Evolutionary conservation across 2,113 vertebrate genomes (phyloP).

Genomic region (pig (Sus scrofa)): T2T-Sscrofa CM000816.6:12881001-12881500

Average conservation of each 20-base stretch:
- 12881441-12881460: conserved; percentile 53
- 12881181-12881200: conserved; percentile 62
- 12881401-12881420: conserved; percentile 45
- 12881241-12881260: not conserved
- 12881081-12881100: conserved; percentile 53
- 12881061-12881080: conserved; percentile 54
- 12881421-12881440: not conserved
- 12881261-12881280: not conserved
- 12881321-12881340: conserved; percentile 46
- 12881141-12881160: conserved; percentile 63
- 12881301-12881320: conserved; percentile 72
- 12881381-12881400: conserved; percentile 61
- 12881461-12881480: not conserved
- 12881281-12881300: not conserved
- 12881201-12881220: conserved; percentile 47
- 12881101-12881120: not conserved
- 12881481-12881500: conserved; percentile 37
- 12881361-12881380: conserved; percentile 49
- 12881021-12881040: conserved; percentile 51
- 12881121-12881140: conserved; percentile 64
- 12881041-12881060: conserved; percentile 66
- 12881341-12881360: conserved; percentile 69
- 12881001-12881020: conserved; percentile 36
- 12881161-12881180: conserved; percentile 67
- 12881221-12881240: conserved; percentile 21